Percentiles rank a stretch among this genome's conserved stretches.
phyloP scores from a whole-genome alignment of 2,797 vertebrate species.

The Morus bassanus region DNA sequence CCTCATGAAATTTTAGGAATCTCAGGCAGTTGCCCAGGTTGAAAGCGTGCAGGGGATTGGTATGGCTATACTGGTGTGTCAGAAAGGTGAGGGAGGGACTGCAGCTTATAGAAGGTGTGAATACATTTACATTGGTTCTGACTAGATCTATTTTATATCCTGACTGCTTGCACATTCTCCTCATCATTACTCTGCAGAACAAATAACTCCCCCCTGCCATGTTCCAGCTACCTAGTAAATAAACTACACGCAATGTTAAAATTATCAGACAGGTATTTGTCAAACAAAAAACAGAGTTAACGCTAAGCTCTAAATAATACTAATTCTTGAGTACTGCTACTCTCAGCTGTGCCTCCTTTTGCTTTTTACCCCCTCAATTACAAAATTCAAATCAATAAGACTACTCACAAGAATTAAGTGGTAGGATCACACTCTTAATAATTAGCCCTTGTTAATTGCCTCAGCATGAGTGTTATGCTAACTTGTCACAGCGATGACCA shows the following conservation, averaged over 20 bases:
- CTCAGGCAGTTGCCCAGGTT: neutral
- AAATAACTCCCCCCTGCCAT: accelerated
- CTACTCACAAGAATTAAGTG: neutral
- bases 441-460: neutral
- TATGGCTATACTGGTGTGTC: neutral
- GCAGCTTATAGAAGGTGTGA: neutral
- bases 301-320: neutral
- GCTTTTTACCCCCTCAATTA: neutral
- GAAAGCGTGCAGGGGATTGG: neutral
- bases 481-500: neutral
- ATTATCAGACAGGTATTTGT: neutral
- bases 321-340: neutral
- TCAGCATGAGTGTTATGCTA: neutral
- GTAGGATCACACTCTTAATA: neutral
- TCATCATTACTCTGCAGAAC: neutral
- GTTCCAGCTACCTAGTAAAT: neutral
- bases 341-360: neutral
- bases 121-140: neutral
- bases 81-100: neutral
- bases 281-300: neutral
- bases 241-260: neutral
- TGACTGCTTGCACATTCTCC: neutral
- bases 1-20: slow-evolving; percentile 26
- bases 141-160: neutral
- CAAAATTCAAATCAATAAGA: neutral